Conservation (phyloP, 2,797 vertebrate species). For the Oceanodroma leucorhoa region DNA sequence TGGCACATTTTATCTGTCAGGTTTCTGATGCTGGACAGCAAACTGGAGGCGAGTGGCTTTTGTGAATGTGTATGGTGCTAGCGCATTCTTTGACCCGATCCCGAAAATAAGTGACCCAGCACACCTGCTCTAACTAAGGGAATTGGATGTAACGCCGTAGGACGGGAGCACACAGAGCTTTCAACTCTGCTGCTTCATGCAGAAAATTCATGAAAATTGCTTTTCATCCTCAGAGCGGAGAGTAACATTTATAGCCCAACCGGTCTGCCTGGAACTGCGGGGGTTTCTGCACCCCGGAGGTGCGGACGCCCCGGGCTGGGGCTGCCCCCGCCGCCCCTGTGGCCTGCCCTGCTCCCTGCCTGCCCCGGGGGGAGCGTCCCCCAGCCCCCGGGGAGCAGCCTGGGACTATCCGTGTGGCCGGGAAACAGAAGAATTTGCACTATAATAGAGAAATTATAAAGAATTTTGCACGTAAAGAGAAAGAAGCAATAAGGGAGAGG, state of each 20-base stretch:
- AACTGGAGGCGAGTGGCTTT: not conserved
- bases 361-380: fast-evolving
- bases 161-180: not conserved
- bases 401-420: fast-evolving
- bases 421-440: not conserved
- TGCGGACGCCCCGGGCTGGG: not conserved
- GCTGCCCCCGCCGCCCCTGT: fast-evolving
- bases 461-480: not conserved
- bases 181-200: not conserved
- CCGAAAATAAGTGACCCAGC: not conserved
- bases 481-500: not conserved
- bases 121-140: not conserved
- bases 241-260: not conserved
- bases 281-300: not conserved
- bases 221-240: not conserved
- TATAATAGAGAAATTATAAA: too few species aligned
- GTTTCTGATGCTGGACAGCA: not conserved
- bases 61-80: not conserved
- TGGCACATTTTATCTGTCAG: not conserved
- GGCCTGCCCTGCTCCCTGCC: not conserved
- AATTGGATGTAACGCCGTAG: not conserved
- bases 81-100: not conserved
- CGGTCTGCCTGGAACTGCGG: fast-evolving
- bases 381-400: fast-evolving
- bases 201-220: not conserved